phyloP scores from a whole-genome alignment of 2,888 invertebrate genomes.

The Eurytoma californica region DNA sequence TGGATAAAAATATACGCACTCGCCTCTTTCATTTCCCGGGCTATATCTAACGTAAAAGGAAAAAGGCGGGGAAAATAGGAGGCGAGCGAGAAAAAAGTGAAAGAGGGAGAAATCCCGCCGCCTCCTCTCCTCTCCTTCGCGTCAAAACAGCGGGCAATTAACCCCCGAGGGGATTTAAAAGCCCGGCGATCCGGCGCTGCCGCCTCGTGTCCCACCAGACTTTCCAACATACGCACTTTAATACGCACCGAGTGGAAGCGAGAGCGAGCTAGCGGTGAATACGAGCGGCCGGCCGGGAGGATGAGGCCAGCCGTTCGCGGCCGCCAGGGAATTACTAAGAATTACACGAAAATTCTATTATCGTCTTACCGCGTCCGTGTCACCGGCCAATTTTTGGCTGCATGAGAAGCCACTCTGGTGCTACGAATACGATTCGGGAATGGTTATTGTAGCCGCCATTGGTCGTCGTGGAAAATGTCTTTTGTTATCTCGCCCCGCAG shows the following conservation, averaged over 20 bases:
- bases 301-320: slow-evolving; percentile 58
- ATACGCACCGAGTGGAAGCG: slow-evolving; percentile 1
- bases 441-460: not conserved
- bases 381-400: slow-evolving; percentile 6
- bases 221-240: slow-evolving; percentile 3
- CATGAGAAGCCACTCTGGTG: slow-evolving; percentile 23
- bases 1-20: slow-evolving; percentile 16
- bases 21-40: not conserved
- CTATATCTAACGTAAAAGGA: too few species aligned
- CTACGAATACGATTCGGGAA: slow-evolving; percentile 5
- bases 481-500: not conserved
- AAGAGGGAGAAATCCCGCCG: not conserved
- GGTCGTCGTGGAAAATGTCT: slow-evolving; percentile 1
- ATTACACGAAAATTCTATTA: slow-evolving; percentile 73
- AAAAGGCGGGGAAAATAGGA: not conserved
- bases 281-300: not conserved
- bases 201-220: slow-evolving; percentile 21
- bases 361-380: slow-evolving; percentile 62
- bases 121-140: slow-evolving; percentile 53
- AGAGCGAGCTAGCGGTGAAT: not conserved
- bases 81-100: not conserved
- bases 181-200: slow-evolving; percentile 55
- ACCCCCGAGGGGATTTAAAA: slow-evolving; percentile 72
- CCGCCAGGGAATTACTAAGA: slow-evolving; percentile 73
- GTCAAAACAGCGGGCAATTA: slow-evolving; percentile 74